Base-by-base conservation (phyloP, 1,140 invertebrate genomes). In the Lepidostoma basale region DNA sequence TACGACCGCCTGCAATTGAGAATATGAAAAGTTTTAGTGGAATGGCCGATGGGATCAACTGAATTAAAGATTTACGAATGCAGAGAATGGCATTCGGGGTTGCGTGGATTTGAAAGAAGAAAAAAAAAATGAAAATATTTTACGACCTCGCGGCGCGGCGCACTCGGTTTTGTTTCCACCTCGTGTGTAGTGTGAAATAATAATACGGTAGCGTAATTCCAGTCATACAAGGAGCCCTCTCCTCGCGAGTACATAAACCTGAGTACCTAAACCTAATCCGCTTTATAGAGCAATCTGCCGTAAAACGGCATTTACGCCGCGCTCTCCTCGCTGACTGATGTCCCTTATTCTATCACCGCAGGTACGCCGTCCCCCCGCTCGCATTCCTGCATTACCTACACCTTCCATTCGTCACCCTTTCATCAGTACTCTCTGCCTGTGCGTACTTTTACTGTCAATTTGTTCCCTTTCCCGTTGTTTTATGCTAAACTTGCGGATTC, bases 231-330 rank as follows among this genome's bases (percentile, higher is more conserved):
- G n/a, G n/a, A n/a, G n/a, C 44, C 44, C 44, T 47, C 44, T 52
- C 47, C 12, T n/a, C 49, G 39, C 44, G 60, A 60, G 58, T 23
- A 23, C 25, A 42, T 60, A 60, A 60, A 39, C 36, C n/a, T 26
- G 36, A 60, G 40, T 52, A 52, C 47, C 47, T 52, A 52, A 52
- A 52, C 12, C 23, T 65, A 66, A 72, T 72, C 69, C 70, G 49
- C 70, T 72, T 72, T 72, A 72, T 72, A 62, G 65, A 28, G 62
- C 66, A 72, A 72, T 72, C 70, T 72, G 65, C 70, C 66, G 66
- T 72, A 72, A 72, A 72, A 68, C 59, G 66, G 68, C 65, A 68
- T 72, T 72, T 72, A 72, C 70, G 65, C 59, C 59, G 45, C 9
- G 25, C 16, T 25, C 23, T 26, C 20, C 28, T 28, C 33, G 16